phyloP scores from a whole-genome alignment of 2,888 invertebrate species.

The Drosophila paucipuncta region DNA sequence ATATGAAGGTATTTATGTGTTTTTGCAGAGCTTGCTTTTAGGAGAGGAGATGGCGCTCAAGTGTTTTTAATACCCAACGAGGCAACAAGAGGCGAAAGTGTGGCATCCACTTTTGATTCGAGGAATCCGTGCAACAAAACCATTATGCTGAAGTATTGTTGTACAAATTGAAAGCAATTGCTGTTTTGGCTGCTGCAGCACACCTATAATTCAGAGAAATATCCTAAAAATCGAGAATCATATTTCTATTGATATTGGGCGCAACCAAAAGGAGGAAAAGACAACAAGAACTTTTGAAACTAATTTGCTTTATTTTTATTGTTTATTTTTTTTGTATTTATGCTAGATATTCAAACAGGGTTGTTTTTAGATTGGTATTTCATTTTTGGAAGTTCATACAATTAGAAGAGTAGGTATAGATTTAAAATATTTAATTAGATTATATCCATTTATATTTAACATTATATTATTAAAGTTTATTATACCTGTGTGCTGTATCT shows the following conservation, averaged over 20 bases:
- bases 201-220: background rate
- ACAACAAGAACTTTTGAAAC: background rate
- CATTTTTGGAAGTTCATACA: rapidly evolving
- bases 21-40: conserved; percentile 12
- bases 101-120: background rate
- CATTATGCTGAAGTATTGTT: conserved; percentile 1
- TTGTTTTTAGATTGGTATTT: background rate
- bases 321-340: background rate
- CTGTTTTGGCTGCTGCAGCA: background rate
- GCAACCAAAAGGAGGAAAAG: background rate
- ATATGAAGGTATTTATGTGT: conserved; percentile 38
- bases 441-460: background rate
- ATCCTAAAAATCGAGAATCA: background rate
- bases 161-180: conserved; percentile 1
- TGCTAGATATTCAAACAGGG: background rate
- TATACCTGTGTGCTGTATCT: background rate
- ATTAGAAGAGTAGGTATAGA: background rate
- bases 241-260: background rate
- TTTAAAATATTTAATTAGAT: background rate
- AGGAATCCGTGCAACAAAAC: background rate
- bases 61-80: conserved; percentile 38
- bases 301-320: background rate
- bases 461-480: background rate
- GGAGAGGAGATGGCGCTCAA: conserved; percentile 38
- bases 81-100: background rate